phyloP scores from a whole-genome alignment of 2,113 vertebrate genomes.

The Phaetusa simplex region DNA sequence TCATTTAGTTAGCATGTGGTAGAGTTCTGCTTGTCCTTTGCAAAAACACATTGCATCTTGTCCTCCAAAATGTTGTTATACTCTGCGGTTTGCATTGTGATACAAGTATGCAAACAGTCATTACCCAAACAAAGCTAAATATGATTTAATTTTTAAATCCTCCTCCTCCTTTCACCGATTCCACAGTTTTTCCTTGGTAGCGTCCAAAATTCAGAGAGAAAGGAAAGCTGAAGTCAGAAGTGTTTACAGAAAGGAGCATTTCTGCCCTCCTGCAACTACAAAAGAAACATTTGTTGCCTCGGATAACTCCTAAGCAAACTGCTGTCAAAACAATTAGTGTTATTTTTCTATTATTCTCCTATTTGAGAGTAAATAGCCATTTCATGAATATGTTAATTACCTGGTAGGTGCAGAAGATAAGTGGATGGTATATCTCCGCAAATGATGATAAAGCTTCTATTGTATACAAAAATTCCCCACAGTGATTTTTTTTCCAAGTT shows the following conservation, averaged over 20 bases:
- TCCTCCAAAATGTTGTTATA: neutral
- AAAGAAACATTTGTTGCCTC: constrained; percentile 79
- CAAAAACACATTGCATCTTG: neutral
- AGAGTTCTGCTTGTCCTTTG: neutral
- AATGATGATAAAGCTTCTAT: constrained; percentile 59
- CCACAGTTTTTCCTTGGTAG: neutral
- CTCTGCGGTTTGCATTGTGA: neutral
- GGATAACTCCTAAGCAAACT: constrained; percentile 79
- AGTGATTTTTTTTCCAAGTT: neutral
- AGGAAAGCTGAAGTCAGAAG: constrained; percentile 63
- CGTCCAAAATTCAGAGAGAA: constrained; percentile 10
- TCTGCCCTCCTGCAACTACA: constrained; percentile 66
- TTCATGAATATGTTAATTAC: constrained; percentile 85
- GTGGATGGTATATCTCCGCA: constrained; percentile 33
- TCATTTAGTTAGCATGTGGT: neutral
- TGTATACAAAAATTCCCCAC: constrained; percentile 58
- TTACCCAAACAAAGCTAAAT: neutral
- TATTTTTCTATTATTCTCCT: constrained; percentile 83
- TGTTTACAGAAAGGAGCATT: constrained; percentile 20
- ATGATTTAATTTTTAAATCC: neutral
- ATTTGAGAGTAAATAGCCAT: constrained; percentile 80
- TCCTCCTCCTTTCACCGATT: neutral
- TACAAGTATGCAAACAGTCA: neutral
- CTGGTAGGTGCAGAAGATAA: constrained; percentile 76
- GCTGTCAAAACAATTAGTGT: constrained; percentile 85